A percentile compares a stretch with the other conserved stretches of the same genome.
These are phyloP conservation scores for Daphoenositta chrysoptera DNA, from an alignment of 2,113 vertebrate species.

Conservation along the genomic window DNA sequence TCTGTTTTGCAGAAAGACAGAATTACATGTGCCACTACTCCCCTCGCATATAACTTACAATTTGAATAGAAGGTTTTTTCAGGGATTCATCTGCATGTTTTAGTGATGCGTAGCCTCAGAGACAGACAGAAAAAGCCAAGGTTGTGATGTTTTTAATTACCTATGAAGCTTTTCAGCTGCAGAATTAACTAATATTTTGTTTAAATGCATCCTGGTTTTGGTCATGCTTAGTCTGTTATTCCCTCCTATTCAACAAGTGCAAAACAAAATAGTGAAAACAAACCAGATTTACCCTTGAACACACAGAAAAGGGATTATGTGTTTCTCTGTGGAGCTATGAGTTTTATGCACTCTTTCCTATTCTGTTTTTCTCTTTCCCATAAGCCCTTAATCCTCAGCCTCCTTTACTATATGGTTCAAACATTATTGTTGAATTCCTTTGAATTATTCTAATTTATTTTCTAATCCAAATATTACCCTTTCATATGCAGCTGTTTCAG, in stretches of 20 bases:
- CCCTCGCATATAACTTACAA: neutral
- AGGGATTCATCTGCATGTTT: neutral
- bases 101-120: neutral
- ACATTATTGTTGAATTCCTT: constrained; percentile 5
- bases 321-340: neutral
- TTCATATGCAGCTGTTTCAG: neutral
- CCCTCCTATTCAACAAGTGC: neutral
- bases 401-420: neutral
- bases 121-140: neutral
- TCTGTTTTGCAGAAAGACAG: neutral
- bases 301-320: neutral
- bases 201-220: neutral
- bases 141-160: neutral
- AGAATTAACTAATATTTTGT: neutral
- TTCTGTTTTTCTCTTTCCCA: neutral
- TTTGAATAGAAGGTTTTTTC: neutral
- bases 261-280: neutral
- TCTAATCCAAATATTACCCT: constrained; percentile 9
- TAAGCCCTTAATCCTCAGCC: neutral
- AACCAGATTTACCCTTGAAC: neutral
- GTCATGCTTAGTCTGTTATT: neutral
- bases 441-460: constrained; percentile 35
- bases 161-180: neutral
- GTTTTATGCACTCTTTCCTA: neutral
- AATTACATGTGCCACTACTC: neutral